phyloP scores from a whole-genome alignment of 1,140 invertebrate species.

The Hyles euphorbiae region DNA sequence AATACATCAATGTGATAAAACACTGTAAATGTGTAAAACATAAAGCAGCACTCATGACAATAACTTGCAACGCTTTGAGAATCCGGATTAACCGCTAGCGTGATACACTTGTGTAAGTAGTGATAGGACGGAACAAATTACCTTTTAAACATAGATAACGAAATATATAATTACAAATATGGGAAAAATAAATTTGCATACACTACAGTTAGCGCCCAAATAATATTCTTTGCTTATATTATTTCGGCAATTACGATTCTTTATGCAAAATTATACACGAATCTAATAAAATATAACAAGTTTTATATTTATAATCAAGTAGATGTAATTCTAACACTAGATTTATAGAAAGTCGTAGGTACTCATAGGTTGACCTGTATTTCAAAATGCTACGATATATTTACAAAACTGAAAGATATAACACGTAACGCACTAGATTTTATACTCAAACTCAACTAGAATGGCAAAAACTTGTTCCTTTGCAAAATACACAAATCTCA shows the following conservation, averaged over 20 bases:
- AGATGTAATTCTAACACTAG: slow-evolving; percentile 6
- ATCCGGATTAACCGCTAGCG: slow-evolving; percentile 41
- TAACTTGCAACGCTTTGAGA: slow-evolving; percentile 53
- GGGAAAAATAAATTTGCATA: background rate
- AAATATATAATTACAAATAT: slow-evolving; percentile 3
- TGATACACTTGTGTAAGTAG: slow-evolving; percentile 16
- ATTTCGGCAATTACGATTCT: too few relatives aligned
- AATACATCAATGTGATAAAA: slow-evolving; percentile 72
- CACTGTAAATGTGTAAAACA: slow-evolving; percentile 66
- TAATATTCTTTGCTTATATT: background rate
- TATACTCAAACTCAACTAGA: slow-evolving; percentile 5
- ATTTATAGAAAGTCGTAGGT: slow-evolving; percentile 26
- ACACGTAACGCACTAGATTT: slow-evolving; percentile 12
- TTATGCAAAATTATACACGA: too few relatives aligned
- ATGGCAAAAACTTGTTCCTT: slow-evolving; percentile 23
- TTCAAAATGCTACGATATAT: slow-evolving; percentile 4
- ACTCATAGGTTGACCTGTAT: slow-evolving; percentile 17
- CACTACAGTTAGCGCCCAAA: background rate
- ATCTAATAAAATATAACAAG: too few relatives aligned
- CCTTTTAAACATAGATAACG: slow-evolving; percentile 7
- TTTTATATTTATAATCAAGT: background rate
- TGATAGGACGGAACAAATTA: slow-evolving; percentile 14
- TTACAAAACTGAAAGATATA: slow-evolving; percentile 4
- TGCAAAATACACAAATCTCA: slow-evolving; percentile 23
- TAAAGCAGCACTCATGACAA: slow-evolving; percentile 66